Percentiles rank a stretch among this genome's conserved stretches.
Evolutionary conservation across 2,797 vertebrate genomes (phyloP).

Genomic region (Premnoplex brunnescens): DNA sequence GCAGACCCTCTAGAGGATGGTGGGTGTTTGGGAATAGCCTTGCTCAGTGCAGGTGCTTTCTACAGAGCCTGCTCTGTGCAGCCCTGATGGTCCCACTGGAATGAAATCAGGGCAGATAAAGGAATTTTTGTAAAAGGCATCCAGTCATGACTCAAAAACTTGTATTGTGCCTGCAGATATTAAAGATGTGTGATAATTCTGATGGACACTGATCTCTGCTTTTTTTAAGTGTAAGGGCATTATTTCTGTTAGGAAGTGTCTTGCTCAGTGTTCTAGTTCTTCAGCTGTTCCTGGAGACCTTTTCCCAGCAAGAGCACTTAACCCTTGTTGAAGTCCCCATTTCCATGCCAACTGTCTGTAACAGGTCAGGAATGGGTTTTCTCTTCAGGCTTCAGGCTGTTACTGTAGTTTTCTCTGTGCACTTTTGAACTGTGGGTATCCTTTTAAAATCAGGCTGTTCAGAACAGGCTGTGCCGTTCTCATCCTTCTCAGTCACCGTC

Average conservation of each 20-base stretch:
- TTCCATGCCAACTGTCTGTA: neutral
- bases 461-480: constrained; percentile 55
- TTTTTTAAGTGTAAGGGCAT: neutral
- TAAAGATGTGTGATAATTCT: neutral
- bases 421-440: constrained; percentile 21
- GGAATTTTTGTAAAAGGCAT: neutral
- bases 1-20: neutral
- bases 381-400: constrained; percentile 1
- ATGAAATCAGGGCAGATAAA: neutral
- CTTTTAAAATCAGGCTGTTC: neutral
- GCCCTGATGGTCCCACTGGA: neutral
- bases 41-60: neutral
- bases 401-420: neutral
- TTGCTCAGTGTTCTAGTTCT: neutral
- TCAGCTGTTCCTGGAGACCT: neutral
- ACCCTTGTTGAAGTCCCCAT: neutral
- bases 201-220: neutral
- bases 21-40: neutral
- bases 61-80: neutral
- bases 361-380: neutral
- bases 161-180: accelerated
- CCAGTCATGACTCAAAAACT: neutral
- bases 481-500: neutral
- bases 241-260: neutral
- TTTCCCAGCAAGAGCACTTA: neutral